Evolutionary conservation across 2,113 vertebrate genomes (phyloP).

Genomic region (Scalopus aquaticus): DNA sequence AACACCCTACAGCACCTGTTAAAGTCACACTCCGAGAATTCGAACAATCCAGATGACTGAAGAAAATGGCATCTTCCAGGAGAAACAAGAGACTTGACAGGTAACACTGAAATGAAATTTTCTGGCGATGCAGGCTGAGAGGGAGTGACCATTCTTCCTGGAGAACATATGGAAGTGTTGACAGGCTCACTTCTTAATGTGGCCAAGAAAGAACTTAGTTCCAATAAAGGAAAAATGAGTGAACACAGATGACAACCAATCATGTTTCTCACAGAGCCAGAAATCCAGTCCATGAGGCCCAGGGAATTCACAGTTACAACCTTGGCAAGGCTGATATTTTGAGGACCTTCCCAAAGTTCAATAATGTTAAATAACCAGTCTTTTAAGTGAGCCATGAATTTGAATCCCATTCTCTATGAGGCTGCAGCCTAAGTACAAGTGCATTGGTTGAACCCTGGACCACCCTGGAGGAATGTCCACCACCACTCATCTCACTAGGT

Average conservation of each 20-base stretch:
- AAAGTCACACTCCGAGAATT: constrained; percentile 40
- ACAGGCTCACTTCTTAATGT: constrained; percentile 11
- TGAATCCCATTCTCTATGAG: neutral
- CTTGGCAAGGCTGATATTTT: neutral
- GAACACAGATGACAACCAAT: neutral
- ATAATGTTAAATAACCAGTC: neutral
- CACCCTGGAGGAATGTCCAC: neutral
- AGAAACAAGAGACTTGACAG: constrained; percentile 55
- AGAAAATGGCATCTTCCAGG: neutral
- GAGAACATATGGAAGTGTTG: neutral
- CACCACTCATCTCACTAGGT: neutral
- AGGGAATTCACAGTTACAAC: neutral
- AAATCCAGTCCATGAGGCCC: neutral
- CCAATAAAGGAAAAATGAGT: constrained; percentile 2
- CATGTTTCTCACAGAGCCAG: neutral
- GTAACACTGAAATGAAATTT: constrained; percentile 44
- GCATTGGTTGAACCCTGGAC: neutral
- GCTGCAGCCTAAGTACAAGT: neutral
- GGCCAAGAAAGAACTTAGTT: constrained; percentile 7
- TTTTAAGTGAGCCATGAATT: neutral
- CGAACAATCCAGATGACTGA: constrained; percentile 25
- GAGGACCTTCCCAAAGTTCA: neutral
- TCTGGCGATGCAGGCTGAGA: constrained; percentile 8
- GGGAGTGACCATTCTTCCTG: neutral
- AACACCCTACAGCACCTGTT: constrained; percentile 48